Conservation (phyloP, 2,113 vertebrate genomes). For the Felis chaus region DNA sequence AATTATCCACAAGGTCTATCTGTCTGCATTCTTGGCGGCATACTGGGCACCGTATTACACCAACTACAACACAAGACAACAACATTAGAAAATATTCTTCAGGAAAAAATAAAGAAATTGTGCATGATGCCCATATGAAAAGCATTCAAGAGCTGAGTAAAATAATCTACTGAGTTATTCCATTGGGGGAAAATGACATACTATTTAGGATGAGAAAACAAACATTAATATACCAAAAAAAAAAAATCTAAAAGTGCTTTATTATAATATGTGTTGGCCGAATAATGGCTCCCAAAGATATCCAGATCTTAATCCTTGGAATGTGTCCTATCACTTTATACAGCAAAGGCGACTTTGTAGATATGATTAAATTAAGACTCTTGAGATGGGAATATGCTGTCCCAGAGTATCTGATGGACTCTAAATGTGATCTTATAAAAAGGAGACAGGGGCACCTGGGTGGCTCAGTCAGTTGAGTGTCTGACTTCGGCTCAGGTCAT, state of each 20-base stretch:
- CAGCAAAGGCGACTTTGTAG: neutral
- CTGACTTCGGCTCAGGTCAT: too few species aligned
- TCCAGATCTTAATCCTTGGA: neutral
- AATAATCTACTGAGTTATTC: neutral
- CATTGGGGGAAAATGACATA: neutral
- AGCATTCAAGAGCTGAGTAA: neutral
- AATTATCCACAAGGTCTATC: conserved; percentile 98
- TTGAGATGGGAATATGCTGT: neutral
- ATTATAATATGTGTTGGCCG: neutral
- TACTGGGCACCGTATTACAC: conserved; percentile 95
- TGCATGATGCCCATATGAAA: neutral
- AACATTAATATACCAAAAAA: neutral
- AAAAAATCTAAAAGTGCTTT: neutral
- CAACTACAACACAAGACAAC: conserved; percentile 85
- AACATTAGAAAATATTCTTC: conserved; percentile 52
- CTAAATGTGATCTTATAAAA: neutral
- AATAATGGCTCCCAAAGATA: neutral
- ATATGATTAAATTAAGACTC: neutral
- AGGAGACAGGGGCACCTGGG: neutral
- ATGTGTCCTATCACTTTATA: neutral
- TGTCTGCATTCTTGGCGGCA: conserved; percentile 98
- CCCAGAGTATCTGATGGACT: neutral
- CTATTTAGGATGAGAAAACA: conserved; percentile 43
- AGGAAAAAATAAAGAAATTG: neutral
- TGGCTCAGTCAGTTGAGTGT: too few species aligned